These are phyloP conservation scores for Drosophila greeni DNA, from an alignment of 2,888 invertebrate genomes.

Conservation along the genomic window DNA sequence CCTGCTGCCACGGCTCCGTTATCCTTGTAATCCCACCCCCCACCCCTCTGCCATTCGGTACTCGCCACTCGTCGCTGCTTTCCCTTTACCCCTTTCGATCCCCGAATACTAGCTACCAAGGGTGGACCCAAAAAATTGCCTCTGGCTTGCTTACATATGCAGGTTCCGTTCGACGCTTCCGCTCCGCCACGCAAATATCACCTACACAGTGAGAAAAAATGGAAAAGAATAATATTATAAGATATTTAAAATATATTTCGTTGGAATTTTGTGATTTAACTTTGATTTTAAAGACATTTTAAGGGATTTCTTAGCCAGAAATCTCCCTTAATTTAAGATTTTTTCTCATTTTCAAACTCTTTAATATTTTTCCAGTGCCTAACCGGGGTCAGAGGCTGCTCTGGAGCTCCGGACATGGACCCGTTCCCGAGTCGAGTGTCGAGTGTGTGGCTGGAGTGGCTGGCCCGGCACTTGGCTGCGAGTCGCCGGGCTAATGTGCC, in stretches of 20 bases:
- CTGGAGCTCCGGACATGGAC: slow-evolving; percentile 19
- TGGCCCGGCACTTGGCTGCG: slow-evolving; percentile 61
- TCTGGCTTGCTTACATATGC: slow-evolving; percentile 61
- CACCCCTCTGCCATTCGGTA: background rate
- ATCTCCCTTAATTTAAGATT: no score
- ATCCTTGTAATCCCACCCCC: background rate
- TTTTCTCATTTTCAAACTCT: no score
- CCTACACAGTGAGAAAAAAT: slow-evolving; percentile 19
- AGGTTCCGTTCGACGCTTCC: slow-evolving; percentile 67
- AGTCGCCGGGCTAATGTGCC: slow-evolving; percentile 66
- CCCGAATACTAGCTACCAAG: slow-evolving; percentile 7
- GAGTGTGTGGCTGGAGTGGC: slow-evolving; percentile 72
- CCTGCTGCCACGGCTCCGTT: slow-evolving; percentile 15
- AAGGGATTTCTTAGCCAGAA: no score
- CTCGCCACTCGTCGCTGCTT: background rate
- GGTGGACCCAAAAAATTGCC: slow-evolving; percentile 40
- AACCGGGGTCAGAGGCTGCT: slow-evolving; percentile 48
- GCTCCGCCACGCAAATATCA: slow-evolving; percentile 60
- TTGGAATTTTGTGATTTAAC: background rate
- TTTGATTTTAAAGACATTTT: background rate
- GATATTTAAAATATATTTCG: background rate
- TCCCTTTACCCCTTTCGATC: background rate
- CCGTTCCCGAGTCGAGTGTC: slow-evolving; percentile 54
- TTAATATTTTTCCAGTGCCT: slow-evolving; percentile 2
- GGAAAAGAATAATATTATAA: background rate